Evolutionary conservation across 2,888 invertebrate species (phyloP).

Genomic region (Drosophila leonis): DNA sequence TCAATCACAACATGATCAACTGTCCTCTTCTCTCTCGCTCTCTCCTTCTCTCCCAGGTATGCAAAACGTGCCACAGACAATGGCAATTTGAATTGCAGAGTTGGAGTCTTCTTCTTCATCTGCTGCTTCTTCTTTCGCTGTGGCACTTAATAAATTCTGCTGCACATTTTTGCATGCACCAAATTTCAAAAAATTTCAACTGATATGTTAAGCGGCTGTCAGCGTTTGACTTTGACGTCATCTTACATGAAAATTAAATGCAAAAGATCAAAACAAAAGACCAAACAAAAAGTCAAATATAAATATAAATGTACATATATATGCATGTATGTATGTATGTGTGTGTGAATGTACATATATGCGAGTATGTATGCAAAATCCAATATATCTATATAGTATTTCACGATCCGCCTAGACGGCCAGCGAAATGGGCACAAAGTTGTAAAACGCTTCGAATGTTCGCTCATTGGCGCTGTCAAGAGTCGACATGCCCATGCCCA

Average conservation of each 20-base stretch:
- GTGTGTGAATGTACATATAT: slow-evolving; percentile 4
- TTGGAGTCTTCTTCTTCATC: slow-evolving; percentile 26
- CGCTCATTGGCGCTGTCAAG: slow-evolving; percentile 85
- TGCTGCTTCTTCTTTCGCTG: slow-evolving; percentile 4
- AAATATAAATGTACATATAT: slow-evolving; percentile 22
- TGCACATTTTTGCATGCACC: slow-evolving; percentile 79
- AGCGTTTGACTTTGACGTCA: slow-evolving; percentile 78
- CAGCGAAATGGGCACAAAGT: slow-evolving; percentile 83
- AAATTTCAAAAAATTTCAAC: slow-evolving; percentile 66
- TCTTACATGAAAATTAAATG: slow-evolving; percentile 77
- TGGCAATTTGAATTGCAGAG: slow-evolving; percentile 84
- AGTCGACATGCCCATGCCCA: slow-evolving; percentile 52
- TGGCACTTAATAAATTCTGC: slow-evolving; percentile 84
- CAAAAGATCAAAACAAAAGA: slow-evolving; percentile 71
- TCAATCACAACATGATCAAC: slow-evolving; percentile 77
- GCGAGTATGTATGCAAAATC: slow-evolving; percentile 63
- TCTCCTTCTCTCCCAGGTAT: slow-evolving; percentile 48
- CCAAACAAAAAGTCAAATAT: slow-evolving; percentile 22
- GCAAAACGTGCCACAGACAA: slow-evolving; percentile 72
- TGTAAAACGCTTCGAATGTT: slow-evolving; percentile 84
- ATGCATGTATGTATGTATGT: not conserved
- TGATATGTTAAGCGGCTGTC: slow-evolving; percentile 85
- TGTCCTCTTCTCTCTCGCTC: slow-evolving; percentile 2
- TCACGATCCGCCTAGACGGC: slow-evolving; percentile 62
- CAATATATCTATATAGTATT: slow-evolving; percentile 80